Conservation (phyloP, 2,113 vertebrate genomes). For the Pogonocichla stellata region DNA sequence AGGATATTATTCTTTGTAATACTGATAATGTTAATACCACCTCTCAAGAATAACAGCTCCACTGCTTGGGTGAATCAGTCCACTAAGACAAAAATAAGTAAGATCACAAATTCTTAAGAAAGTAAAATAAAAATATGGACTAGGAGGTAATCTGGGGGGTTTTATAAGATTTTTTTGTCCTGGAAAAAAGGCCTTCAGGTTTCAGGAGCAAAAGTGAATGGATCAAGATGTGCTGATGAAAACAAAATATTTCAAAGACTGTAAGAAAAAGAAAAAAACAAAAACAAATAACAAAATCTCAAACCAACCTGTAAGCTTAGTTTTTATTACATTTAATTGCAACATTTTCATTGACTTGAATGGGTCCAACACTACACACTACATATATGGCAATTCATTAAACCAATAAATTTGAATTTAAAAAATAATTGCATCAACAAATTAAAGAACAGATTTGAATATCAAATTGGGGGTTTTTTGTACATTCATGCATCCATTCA, state of each 20-base stretch:
- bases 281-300: background rate
- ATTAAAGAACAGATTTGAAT: background rate
- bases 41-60: background rate
- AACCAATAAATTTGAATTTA: background rate
- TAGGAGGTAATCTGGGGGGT: background rate
- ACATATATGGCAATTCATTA: background rate
- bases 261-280: background rate
- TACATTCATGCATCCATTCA: background rate
- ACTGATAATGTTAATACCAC: background rate
- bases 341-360: background rate
- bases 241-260: background rate
- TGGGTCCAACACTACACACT: background rate
- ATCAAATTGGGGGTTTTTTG: background rate
- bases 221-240: background rate
- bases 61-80: background rate
- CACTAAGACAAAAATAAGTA: background rate
- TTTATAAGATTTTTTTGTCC: background rate
- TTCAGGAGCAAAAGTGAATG: background rate
- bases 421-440: background rate
- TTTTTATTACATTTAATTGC: background rate
- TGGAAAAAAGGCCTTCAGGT: background rate
- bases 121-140: background rate
- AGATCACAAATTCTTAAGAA: background rate
- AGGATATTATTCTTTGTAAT: background rate
- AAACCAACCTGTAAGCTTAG: background rate